A percentile compares a stretch with the other conserved stretches of the same genome.
phyloP scores from a whole-genome alignment of 2,797 vertebrate species.

The Antennarius maculatus region DNA sequence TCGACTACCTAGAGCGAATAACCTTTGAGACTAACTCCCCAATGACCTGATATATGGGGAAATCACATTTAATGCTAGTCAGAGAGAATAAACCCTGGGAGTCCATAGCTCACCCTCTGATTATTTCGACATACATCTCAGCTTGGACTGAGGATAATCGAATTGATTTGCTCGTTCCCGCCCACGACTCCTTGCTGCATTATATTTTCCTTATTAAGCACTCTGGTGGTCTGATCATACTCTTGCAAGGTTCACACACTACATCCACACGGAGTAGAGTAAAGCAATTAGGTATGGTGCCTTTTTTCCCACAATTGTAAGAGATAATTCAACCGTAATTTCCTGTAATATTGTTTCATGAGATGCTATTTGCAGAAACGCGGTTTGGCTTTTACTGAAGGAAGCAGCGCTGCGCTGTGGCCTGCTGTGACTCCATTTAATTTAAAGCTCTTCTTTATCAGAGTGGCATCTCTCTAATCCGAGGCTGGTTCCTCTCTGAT shows the following conservation, averaged over 20 bases:
- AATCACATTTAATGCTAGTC: conserved; percentile 50
- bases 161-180: conserved; percentile 52
- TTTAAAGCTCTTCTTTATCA: conserved; percentile 57
- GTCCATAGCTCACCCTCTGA: conserved; percentile 28
- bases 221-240: conserved; percentile 16
- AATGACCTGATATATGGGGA: conserved; percentile 44
- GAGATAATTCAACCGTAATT: background rate
- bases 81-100: conserved; percentile 35
- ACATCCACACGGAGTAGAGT: background rate
- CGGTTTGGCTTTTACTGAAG: conserved; percentile 8
- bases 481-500: conserved; percentile 56
- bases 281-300: background rate
- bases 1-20: conserved; percentile 30
- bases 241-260: background rate
- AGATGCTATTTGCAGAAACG: background rate
- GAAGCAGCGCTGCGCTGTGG: background rate
- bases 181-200: conserved; percentile 36
- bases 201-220: conserved; percentile 48
- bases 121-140: conserved; percentile 42
- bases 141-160: conserved; percentile 36
- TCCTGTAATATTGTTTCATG: conserved; percentile 32
- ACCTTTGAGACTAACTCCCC: conserved; percentile 51
- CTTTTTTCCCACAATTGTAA: background rate
- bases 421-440: conserved; percentile 40
- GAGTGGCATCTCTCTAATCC: conserved; percentile 56